Evolutionary conservation across 1,140 invertebrate species (phyloP).

Genomic region (Diorhabda sublineata): DNA sequence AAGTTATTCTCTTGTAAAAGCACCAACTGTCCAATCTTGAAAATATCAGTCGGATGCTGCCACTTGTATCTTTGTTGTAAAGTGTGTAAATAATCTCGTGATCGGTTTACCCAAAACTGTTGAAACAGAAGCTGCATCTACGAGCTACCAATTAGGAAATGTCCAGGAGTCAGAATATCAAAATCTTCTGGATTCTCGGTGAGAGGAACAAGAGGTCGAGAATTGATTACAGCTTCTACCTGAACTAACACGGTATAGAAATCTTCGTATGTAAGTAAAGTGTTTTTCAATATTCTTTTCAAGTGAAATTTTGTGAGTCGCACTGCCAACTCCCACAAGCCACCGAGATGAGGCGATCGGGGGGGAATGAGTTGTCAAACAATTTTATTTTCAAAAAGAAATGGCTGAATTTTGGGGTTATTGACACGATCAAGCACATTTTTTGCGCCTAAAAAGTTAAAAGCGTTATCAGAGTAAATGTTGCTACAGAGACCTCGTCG

Average conservation of each 20-base stretch:
- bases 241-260: slow-evolving; percentile 10
- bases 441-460: slow-evolving; percentile 34
- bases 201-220: not conserved
- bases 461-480: slow-evolving; percentile 36
- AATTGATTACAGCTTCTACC: slow-evolving; percentile 7
- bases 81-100: too few relatives aligned
- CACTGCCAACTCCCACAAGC: slow-evolving; percentile 6
- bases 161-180: not conserved
- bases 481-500: slow-evolving; percentile 26
- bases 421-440: not conserved
- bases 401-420: not conserved
- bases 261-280: slow-evolving; percentile 6
- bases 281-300: not conserved
- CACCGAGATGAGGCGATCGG: slow-evolving; percentile 3
- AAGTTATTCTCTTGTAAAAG: too few relatives aligned
- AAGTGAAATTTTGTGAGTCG: not conserved
- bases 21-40: too few relatives aligned
- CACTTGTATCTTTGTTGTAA: too few relatives aligned
- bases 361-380: slow-evolving; percentile 10
- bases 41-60: too few relatives aligned
- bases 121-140: too few relatives aligned
- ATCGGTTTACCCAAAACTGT: too few relatives aligned
- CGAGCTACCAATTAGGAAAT: slow-evolving; percentile 5
- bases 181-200: not conserved
- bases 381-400: not conserved